phyloP scores from a whole-genome alignment of 2,797 vertebrate genomes.

The Synaphobranchus kaupii region DNA sequence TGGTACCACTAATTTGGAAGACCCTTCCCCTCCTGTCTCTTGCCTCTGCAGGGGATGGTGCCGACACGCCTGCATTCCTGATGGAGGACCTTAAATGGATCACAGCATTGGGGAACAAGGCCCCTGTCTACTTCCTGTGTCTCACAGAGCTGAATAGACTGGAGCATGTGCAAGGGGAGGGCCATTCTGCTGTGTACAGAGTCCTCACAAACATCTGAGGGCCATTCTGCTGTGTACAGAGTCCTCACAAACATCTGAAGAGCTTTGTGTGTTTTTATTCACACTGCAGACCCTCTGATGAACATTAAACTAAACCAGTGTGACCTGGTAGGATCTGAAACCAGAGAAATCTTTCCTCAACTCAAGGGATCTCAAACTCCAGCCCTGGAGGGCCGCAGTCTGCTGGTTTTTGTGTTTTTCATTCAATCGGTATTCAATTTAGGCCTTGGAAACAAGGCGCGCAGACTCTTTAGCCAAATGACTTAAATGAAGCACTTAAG shows the following conservation, averaged over 20 bases:
- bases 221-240: slow-evolving; percentile 56
- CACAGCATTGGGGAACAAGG: slow-evolving; percentile 51
- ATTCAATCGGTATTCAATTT: no score
- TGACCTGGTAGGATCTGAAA: background rate
- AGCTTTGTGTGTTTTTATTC: background rate
- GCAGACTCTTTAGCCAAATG: no score
- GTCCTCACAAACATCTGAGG: no score
- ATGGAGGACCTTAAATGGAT: slow-evolving; percentile 64
- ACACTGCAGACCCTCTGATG: background rate
- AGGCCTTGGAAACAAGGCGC: no score
- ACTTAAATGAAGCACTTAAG: no score
- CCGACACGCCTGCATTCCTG: slow-evolving; percentile 42
- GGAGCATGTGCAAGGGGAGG: slow-evolving; percentile 52
- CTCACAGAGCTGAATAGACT: slow-evolving; percentile 68
- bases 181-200: slow-evolving; percentile 56
- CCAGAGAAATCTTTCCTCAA: background rate
- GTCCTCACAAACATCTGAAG: slow-evolving; percentile 40
- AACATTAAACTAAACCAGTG: slow-evolving; percentile 13
- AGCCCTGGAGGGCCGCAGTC: no score
- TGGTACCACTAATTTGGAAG: background rate
- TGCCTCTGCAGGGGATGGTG: slow-evolving; percentile 55
- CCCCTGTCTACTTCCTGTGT: slow-evolving; percentile 65
- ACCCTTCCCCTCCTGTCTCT: slow-evolving; percentile 34
- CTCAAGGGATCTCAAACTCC: no score
- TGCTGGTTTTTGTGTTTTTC: no score